Conservation (phyloP, 2,888 invertebrate species). For the Drosophila meridionalis region DNA sequence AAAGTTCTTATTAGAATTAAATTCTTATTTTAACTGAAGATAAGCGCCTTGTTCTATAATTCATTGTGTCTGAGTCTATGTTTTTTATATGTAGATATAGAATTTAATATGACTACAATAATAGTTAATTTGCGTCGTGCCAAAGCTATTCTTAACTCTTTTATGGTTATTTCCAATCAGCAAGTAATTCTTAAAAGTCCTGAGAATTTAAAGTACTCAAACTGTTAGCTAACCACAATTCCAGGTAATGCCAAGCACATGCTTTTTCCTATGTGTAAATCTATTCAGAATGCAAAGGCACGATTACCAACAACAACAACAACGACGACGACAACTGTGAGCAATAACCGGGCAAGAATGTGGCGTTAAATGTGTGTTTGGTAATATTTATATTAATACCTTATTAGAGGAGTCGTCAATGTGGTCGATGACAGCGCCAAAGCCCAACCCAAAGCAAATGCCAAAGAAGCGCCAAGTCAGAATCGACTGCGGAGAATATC, state of each 20-base stretch:
- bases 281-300: conserved; percentile 69
- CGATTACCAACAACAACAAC: conserved; percentile 36
- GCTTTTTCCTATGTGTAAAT: conserved; percentile 28
- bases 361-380: conserved; percentile 55
- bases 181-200: neutral
- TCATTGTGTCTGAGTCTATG: neutral
- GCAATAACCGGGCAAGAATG: conserved; percentile 58
- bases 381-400: conserved; percentile 75
- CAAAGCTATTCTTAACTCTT: neutral
- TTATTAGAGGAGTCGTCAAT: conserved; percentile 69
- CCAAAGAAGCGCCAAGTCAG: conserved; percentile 22
- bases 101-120: neutral
- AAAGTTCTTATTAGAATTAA: neutral
- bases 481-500: conserved; percentile 62
- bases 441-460: conserved; percentile 18
- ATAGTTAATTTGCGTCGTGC: neutral
- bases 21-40: neutral
- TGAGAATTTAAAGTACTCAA: conserved; percentile 6
- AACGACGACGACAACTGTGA: conserved; percentile 30
- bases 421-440: conserved; percentile 41
- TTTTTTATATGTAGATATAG: neutral
- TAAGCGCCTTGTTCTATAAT: neutral
- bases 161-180: neutral
- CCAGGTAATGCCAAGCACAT: conserved; percentile 5
- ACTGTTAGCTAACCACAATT: conserved; percentile 5